Conservation (phyloP, 2,113 vertebrate species). For the Chiloscyllium plagiosum region DNA sequence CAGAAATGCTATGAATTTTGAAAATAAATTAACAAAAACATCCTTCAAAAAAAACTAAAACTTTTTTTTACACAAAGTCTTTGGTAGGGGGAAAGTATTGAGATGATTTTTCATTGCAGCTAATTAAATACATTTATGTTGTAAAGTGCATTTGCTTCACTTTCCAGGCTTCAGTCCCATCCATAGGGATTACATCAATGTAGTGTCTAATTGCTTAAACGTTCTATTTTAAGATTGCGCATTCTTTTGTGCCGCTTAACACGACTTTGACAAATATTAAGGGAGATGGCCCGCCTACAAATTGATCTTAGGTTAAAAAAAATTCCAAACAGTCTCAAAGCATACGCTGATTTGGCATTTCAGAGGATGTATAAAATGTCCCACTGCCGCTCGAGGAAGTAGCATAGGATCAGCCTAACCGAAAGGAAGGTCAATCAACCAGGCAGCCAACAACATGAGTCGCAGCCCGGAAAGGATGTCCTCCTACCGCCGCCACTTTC, state of each 20-base stretch:
- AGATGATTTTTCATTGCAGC: background rate
- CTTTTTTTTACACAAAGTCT: background rate
- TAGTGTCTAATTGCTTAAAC: slow-evolving; percentile 47
- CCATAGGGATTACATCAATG: slow-evolving; percentile 55
- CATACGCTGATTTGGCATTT: slow-evolving; percentile 42
- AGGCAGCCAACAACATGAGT: slow-evolving; percentile 50
- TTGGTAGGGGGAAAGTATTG: background rate
- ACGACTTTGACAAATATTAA: slow-evolving; percentile 54
- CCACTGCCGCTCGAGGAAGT: slow-evolving; percentile 25
- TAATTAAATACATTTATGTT: slow-evolving; percentile 2
- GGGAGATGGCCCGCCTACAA: slow-evolving; percentile 45
- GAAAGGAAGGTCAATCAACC: background rate
- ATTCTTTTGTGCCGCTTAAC: slow-evolving; percentile 44
- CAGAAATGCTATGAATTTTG: background rate
- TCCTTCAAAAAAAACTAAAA: background rate
- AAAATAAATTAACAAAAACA: background rate
- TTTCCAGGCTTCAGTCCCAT: slow-evolving; percentile 49
- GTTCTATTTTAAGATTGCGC: slow-evolving; percentile 45
- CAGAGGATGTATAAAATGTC: slow-evolving; percentile 39
- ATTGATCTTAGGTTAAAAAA: slow-evolving; percentile 53
- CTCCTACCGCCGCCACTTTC: slow-evolving; percentile 63
- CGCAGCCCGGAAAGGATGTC: slow-evolving; percentile 61
- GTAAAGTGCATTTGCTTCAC: slow-evolving; percentile 43
- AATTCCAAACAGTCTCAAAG: slow-evolving; percentile 55
- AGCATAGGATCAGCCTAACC: background rate